A percentile compares a stretch with the other conserved stretches of the same genome.
Evolutionary conservation across 2,113 vertebrate species (phyloP).

Genomic region (Podilymbus podiceps): DNA sequence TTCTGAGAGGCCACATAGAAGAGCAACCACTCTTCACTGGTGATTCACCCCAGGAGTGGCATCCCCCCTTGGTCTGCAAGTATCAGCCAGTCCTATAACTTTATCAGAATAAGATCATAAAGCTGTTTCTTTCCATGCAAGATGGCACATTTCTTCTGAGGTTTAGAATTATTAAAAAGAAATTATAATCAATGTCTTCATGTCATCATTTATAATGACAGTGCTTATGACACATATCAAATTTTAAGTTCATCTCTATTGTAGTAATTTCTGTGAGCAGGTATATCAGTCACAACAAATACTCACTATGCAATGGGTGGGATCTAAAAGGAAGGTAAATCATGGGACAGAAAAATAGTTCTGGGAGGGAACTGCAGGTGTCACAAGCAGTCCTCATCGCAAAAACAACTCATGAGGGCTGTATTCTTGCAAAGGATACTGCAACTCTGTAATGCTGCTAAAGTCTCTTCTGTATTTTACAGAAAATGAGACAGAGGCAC

Average conservation of each 20-base stretch:
- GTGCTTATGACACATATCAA: neutral
- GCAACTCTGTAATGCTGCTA: neutral
- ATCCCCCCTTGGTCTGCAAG: neutral
- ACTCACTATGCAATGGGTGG: neutral
- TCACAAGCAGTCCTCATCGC: neutral
- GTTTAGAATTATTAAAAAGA: neutral
- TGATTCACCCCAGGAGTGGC: neutral
- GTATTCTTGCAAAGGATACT: neutral
- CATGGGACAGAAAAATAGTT: neutral
- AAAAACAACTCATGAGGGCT: rapidly evolving
- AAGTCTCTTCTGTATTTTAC: neutral
- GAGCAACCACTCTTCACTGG: neutral
- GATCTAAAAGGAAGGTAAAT: neutral
- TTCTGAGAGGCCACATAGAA: rapidly evolving
- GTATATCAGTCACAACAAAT: neutral
- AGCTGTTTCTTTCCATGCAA: neutral
- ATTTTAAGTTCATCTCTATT: neutral
- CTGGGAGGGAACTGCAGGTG: neutral
- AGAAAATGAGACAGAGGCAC: neutral
- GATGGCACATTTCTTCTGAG: neutral
- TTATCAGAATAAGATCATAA: neutral
- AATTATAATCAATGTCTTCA: neutral
- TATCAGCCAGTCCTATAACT: neutral
- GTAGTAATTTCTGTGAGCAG: neutral
- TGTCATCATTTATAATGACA: neutral